Conservation (phyloP, 2,888 invertebrate genomes). For the Nysson spinosus region DNA sequence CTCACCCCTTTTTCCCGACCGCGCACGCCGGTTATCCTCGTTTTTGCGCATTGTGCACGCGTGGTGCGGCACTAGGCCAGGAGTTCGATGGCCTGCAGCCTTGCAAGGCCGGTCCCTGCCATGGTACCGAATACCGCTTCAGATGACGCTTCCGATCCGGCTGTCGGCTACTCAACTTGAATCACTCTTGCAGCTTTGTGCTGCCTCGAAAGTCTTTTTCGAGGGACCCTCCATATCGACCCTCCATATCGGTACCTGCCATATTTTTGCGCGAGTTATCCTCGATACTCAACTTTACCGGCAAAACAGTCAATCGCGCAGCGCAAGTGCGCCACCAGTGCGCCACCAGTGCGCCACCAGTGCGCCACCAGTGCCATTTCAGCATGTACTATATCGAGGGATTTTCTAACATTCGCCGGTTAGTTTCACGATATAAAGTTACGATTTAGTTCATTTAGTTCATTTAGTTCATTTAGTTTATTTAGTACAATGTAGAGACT, state of each 20-base stretch:
- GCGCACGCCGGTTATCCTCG: slow-evolving; percentile 52
- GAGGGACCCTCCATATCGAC: slow-evolving; percentile 59
- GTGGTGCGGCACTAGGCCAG: slow-evolving; percentile 69
- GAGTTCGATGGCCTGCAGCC: slow-evolving; percentile 75
- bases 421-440: no score
- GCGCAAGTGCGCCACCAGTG: slow-evolving; percentile 17
- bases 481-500: no score
- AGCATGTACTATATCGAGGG: no score
- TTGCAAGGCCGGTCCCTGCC: slow-evolving; percentile 71
- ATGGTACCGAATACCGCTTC: slow-evolving; percentile 43
- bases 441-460: no score
- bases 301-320: slow-evolving; percentile 17
- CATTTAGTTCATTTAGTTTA: no score
- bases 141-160: slow-evolving; percentile 41
- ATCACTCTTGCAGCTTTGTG: slow-evolving; percentile 22
- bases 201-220: no score
- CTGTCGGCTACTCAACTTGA: slow-evolving; percentile 10
- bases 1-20: slow-evolving; percentile 40
- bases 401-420: no score
- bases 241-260: no score
- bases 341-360: no score
- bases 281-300: slow-evolving; percentile 51
- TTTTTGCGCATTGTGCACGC: slow-evolving; percentile 50
- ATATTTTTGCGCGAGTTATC: slow-evolving; percentile 49
- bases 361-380: no score